Evolutionary conservation across 2,888 invertebrate genomes (phyloP).

Genomic region (Tryphoninae sp.): DNA sequence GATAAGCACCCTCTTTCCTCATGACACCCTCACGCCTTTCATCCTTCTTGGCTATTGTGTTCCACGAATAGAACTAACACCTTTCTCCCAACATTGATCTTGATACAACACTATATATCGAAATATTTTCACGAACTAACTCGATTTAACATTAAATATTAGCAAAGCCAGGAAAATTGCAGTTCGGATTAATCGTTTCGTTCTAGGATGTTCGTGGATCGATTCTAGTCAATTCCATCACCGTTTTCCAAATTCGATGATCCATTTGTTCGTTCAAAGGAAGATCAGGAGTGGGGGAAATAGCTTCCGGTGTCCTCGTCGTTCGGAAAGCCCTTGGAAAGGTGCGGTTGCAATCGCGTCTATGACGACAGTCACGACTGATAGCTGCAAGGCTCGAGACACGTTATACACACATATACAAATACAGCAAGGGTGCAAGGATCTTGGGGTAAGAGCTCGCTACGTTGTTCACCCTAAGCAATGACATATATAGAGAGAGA

Average conservation of each 20-base stretch:
- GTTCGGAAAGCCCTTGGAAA: background rate
- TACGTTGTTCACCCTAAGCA: background rate
- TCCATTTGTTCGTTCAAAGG: background rate
- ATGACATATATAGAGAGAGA: too few relatives aligned
- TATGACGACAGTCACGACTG: background rate
- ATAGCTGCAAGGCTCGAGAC: slow-evolving; percentile 2
- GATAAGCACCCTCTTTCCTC: slow-evolving; percentile 37
- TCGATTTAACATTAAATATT: background rate
- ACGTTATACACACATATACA: background rate
- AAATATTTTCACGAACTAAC: background rate
- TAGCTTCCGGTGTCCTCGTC: background rate
- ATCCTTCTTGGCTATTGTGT: background rate
- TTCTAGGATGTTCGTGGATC: too few relatives aligned
- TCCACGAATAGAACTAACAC: slow-evolving; percentile 7
- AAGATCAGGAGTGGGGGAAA: background rate
- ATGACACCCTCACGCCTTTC: slow-evolving; percentile 18
- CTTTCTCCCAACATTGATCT: background rate
- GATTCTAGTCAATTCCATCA: too few relatives aligned
- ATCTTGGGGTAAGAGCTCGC: slow-evolving; percentile 6
- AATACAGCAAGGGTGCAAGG: background rate
- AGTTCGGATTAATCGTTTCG: too few relatives aligned
- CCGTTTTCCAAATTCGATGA: background rate
- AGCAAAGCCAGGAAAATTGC: background rate
- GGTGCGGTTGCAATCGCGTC: slow-evolving; percentile 1
- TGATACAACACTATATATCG: background rate